Base-by-base conservation (phyloP, 2,113 vertebrate species). In the Daubentonia madagascariensis region DNA sequence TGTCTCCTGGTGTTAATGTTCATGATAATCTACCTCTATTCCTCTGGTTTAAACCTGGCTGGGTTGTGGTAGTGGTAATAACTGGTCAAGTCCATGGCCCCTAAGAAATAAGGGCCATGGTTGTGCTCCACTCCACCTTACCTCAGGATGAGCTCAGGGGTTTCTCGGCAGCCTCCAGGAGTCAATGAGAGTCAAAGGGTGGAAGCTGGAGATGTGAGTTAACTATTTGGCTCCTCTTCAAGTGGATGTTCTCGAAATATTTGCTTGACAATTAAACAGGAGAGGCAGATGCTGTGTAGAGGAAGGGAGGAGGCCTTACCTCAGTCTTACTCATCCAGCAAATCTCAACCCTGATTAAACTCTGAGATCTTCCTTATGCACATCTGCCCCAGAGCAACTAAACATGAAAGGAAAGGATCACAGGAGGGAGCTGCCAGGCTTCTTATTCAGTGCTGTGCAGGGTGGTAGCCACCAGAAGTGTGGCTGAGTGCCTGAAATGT, bases 211-310 rank as follows among this genome's bases (percentile, higher is more conserved):
- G 32, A 50, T 92, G 57, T n/a, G 40, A 75, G 78, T 89, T 86
- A 85, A 89, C 68, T 80, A 92, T 84, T 73, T 90, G 50, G 12
- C 48, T 94, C 65, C 43, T 95, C 72, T 88, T 96, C 30, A 57
- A 75, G 92, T 90, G 30, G 61, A 79, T 90, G 13, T 94, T 89
- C 50, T 97, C 32, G 68, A 68, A 89, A 59, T 65, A 6, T 93
- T 80, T 90, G 20, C 87, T 67, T 63, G 32, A 85, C 43, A 43
- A 3, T 89, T 54, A 88, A 81, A 80, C 67, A 50, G 32, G 18
- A 93, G 75, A 90, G 45, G 59, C 37, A 52, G 76, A 48, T 72
- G 6, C 54, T 79, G 0, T 78, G 23, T 89, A 22, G 91, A 73
- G 6, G 18, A 63, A 96, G 37, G 37, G 45, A 81, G 7, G 35